A percentile compares a stretch with the other conserved stretches of the same genome.
phyloP scores from a whole-genome alignment of 2,113 vertebrate genomes.

The Elaphurus davidianus region DNA sequence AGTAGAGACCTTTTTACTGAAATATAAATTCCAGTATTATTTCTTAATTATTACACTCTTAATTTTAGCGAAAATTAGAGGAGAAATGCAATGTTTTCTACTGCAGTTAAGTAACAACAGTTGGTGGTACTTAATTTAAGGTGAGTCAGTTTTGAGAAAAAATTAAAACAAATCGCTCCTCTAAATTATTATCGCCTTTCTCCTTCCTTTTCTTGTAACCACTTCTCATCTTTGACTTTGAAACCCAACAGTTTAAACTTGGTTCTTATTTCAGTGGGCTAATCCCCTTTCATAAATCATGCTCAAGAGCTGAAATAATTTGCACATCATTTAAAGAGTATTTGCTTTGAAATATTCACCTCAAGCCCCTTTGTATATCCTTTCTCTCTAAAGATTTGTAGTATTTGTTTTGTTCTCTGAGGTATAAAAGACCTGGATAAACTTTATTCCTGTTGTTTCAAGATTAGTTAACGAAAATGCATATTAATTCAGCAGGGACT shows the following conservation, averaged over 20 bases:
- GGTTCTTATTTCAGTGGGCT: slow-evolving; percentile 87
- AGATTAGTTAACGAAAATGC: slow-evolving; percentile 90
- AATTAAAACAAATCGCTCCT: slow-evolving; percentile 77
- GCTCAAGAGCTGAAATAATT: slow-evolving; percentile 89
- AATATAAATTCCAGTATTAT: slow-evolving; percentile 76
- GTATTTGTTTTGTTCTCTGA: slow-evolving; percentile 91
- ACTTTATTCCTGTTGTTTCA: slow-evolving; percentile 90
- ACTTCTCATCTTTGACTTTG: slow-evolving; percentile 85
- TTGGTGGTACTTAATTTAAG: slow-evolving; percentile 64
- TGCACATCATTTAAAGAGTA: slow-evolving; percentile 90
- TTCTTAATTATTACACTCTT: slow-evolving; percentile 74
- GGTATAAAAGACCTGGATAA: slow-evolving; percentile 90
- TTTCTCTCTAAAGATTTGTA: slow-evolving; percentile 87
- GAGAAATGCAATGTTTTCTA: slow-evolving; percentile 64
- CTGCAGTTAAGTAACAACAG: slow-evolving; percentile 69
- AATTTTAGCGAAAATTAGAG: slow-evolving; percentile 71
- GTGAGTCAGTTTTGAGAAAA: slow-evolving; percentile 53
- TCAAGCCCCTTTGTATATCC: slow-evolving; percentile 88
- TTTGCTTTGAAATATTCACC: slow-evolving; percentile 93
- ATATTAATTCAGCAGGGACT: slow-evolving; percentile 87
- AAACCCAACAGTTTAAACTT: slow-evolving; percentile 84
- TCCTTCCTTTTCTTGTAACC: slow-evolving; percentile 78
- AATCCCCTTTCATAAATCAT: slow-evolving; percentile 89
- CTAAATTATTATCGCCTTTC: slow-evolving; percentile 75
- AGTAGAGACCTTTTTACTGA: slow-evolving; percentile 59